Evolutionary conservation across 2,797 vertebrate species (phyloP).

Genomic region (Garrulus glandarius): DNA sequence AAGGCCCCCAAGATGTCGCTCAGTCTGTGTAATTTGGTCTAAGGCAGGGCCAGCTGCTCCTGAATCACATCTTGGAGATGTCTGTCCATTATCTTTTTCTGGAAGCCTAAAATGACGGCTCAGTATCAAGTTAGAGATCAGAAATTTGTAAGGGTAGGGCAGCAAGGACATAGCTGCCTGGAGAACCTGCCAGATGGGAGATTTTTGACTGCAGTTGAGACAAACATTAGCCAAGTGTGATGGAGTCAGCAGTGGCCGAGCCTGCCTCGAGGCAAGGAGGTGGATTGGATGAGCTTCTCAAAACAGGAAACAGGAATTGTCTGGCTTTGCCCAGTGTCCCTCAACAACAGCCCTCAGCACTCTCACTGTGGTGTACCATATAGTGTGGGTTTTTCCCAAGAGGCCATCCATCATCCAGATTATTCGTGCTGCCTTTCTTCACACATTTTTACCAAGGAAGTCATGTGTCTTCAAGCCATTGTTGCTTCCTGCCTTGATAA

Average conservation of each 20-base stretch:
- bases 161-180: not conserved
- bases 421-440: not conserved
- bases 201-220: not conserved
- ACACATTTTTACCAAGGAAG: not conserved
- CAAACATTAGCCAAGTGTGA: not conserved
- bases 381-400: not conserved
- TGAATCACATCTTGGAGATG: not conserved
- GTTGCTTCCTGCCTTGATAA: not conserved
- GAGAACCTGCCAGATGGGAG: not conserved
- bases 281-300: not conserved
- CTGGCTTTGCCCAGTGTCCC: not conserved
- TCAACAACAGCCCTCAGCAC: not conserved
- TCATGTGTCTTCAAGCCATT: not conserved
- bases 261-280: not conserved
- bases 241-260: fast-evolving
- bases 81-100: not conserved
- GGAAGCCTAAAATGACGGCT: not conserved
- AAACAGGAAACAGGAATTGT: not conserved
- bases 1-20: not conserved
- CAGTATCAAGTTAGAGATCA: not conserved
- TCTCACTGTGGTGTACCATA: fast-evolving
- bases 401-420: not conserved
- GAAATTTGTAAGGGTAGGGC: not conserved
- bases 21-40: not conserved
- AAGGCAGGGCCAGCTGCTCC: not conserved